Evolutionary conservation across 1,140 invertebrate species (phyloP).

Genomic region (Bombyx mandarina): DNA sequence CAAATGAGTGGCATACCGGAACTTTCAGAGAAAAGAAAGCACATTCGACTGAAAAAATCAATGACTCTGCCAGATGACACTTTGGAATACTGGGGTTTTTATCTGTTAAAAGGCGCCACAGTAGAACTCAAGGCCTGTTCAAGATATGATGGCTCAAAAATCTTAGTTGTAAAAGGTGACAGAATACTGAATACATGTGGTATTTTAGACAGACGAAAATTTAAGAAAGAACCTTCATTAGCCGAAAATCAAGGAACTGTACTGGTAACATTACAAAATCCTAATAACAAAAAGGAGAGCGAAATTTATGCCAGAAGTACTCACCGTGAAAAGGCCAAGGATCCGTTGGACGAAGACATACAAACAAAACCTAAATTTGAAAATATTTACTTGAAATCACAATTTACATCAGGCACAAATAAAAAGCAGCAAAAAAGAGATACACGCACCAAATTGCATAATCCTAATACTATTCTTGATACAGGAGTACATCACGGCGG

Average conservation of each 20-base stretch:
- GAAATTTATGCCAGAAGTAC: not conserved
- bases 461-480: constrained; percentile 77
- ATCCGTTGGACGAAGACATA: not conserved
- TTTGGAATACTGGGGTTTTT: constrained; percentile 92
- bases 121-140: constrained; percentile 86
- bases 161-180: constrained; percentile 84
- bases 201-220: constrained; percentile 77
- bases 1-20: constrained; percentile 80
- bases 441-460: constrained; percentile 43
- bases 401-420: not conserved
- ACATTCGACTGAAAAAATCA: constrained; percentile 83
- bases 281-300: constrained; percentile 20
- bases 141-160: constrained; percentile 81
- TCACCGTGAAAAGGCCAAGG: not conserved
- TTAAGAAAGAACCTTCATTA: constrained; percentile 72
- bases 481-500: constrained; percentile 82
- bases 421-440: constrained; percentile 32
- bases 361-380: no score
- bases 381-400: no score
- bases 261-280: constrained; percentile 77
- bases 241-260: constrained; percentile 76
- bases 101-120: constrained; percentile 81
- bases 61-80: constrained; percentile 88
- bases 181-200: constrained; percentile 82
- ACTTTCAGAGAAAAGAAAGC: constrained; percentile 78